Percentiles rank a stretch among this genome's conserved stretches.
These are phyloP conservation scores for Phenacoccus solenopsis DNA, from an alignment of 1,140 invertebrate genomes.

Conservation along the genomic window DNA sequence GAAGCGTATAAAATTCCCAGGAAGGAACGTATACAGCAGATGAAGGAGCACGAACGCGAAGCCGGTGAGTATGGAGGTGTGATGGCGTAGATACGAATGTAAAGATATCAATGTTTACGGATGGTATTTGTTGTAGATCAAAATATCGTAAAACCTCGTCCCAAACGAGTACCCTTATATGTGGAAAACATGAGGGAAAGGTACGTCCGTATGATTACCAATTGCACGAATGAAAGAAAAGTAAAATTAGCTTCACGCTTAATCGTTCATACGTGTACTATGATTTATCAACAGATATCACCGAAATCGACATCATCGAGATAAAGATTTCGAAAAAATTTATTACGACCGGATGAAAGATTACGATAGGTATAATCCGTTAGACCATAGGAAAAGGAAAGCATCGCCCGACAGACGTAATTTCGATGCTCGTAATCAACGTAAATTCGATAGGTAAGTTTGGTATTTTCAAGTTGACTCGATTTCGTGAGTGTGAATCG, in stretches of 20 bases:
- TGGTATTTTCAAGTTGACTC: too few species aligned
- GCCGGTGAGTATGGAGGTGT: constrained; percentile 34
- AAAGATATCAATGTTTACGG: too few species aligned
- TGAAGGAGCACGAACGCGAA: constrained; percentile 85
- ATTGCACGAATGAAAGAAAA: too few species aligned
- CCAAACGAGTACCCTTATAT: background rate
- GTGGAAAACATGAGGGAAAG: background rate
- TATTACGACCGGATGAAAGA: background rate
- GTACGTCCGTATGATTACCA: background rate
- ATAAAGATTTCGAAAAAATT: constrained; percentile 4
- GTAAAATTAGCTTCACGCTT: too few species aligned
- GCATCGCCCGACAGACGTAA: background rate
- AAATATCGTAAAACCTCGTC: background rate
- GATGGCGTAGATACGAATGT: too few species aligned
- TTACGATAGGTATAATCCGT: background rate
- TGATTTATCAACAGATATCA: background rate
- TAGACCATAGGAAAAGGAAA: background rate
- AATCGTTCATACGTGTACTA: background rate
- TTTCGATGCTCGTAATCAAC: background rate
- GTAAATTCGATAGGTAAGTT: constrained; percentile 1
- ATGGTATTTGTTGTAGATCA: too few species aligned
- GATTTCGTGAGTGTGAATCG: background rate
- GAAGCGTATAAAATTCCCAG: constrained; percentile 91
- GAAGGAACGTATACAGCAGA: constrained; percentile 80
- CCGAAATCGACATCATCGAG: background rate